Percentiles rank a stretch among this genome's conserved stretches.
These are phyloP conservation scores for Drosophila meridionalis DNA, from an alignment of 2,888 invertebrate species.

Conservation along the genomic window DNA sequence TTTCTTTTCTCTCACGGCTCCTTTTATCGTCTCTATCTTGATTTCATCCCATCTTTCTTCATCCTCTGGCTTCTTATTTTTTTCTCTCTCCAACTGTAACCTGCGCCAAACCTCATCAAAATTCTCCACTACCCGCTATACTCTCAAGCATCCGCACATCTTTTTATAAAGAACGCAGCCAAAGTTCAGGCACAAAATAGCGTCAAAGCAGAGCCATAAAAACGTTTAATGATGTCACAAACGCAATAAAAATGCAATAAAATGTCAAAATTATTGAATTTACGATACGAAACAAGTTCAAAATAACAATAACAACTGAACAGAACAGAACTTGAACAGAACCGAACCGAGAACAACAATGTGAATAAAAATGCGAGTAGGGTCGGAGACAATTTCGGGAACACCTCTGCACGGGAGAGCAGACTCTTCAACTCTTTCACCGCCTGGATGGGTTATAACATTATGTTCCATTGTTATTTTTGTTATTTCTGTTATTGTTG, in stretches of 20 bases:
- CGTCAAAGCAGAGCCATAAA: conserved; percentile 78
- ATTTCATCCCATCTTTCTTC: neutral
- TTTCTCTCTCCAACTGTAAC: neutral
- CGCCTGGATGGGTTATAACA: conserved; percentile 71
- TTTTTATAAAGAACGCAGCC: conserved; percentile 45
- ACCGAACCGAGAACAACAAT: conserved; percentile 40
- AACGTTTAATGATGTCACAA: conserved; percentile 81
- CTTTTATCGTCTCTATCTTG: accelerated
- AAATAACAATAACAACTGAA: conserved; percentile 61
- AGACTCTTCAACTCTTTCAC: conserved; percentile 67
- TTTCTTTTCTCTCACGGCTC: neutral
- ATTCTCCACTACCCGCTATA: conserved; percentile 17
- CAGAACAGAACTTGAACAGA: conserved; percentile 24
- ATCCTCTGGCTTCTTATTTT: too few relatives aligned
- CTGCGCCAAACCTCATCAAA: neutral
- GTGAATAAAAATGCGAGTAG: conserved; percentile 54
- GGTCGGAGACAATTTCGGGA: conserved; percentile 51
- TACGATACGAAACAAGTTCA: conserved; percentile 81
- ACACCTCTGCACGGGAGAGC: conserved; percentile 66
- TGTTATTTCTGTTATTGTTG: conserved; percentile 35
- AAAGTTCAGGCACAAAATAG: conserved; percentile 72
- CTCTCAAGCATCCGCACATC: conserved; percentile 18
- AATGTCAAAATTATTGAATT: conserved; percentile 82
- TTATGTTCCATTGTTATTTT: conserved; percentile 73
- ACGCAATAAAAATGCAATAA: conserved; percentile 81